phyloP scores from a whole-genome alignment of 2,888 invertebrate species.

The Conchocele bisecta region DNA sequence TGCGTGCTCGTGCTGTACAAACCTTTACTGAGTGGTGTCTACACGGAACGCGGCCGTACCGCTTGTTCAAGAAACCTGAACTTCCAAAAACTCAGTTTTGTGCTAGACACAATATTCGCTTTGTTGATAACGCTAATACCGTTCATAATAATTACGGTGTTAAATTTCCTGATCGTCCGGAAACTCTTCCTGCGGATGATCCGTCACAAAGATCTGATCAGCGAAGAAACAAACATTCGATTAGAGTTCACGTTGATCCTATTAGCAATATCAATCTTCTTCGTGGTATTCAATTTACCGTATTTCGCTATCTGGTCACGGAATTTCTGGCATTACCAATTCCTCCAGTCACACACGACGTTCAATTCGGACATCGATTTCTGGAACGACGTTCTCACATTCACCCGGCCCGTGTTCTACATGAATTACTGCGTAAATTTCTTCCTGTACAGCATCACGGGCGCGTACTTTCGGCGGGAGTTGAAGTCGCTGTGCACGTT shows the following conservation, averaged over 20 bases:
- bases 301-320: slow-evolving; percentile 75
- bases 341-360: neutral
- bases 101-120: slow-evolving; percentile 70
- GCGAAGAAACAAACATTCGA: slow-evolving; percentile 71
- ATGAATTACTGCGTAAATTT: slow-evolving; percentile 79
- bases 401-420: slow-evolving; percentile 74
- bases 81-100: slow-evolving; percentile 57
- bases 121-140: slow-evolving; percentile 71
- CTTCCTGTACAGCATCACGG: slow-evolving; percentile 77
- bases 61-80: slow-evolving; percentile 62
- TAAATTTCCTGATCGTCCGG: slow-evolving; percentile 71
- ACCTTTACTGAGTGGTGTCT: slow-evolving; percentile 68
- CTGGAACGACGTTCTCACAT: slow-evolving; percentile 59
- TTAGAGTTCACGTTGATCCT: slow-evolving; percentile 78
- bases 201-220: slow-evolving; percentile 55
- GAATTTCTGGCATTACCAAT: slow-evolving; percentile 24
- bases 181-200: slow-evolving; percentile 59
- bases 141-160: slow-evolving; percentile 67
- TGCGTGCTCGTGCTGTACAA: slow-evolving; percentile 72
- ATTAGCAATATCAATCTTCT: slow-evolving; percentile 76
- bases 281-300: slow-evolving; percentile 76
- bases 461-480: slow-evolving; percentile 74
- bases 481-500: slow-evolving; percentile 29
- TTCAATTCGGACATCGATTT: slow-evolving; percentile 29
- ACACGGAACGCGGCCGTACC: slow-evolving; percentile 9